These are phyloP conservation scores for Cepphus grylle DNA, from an alignment of 2,113 vertebrate species.

Conservation along the genomic window DNA sequence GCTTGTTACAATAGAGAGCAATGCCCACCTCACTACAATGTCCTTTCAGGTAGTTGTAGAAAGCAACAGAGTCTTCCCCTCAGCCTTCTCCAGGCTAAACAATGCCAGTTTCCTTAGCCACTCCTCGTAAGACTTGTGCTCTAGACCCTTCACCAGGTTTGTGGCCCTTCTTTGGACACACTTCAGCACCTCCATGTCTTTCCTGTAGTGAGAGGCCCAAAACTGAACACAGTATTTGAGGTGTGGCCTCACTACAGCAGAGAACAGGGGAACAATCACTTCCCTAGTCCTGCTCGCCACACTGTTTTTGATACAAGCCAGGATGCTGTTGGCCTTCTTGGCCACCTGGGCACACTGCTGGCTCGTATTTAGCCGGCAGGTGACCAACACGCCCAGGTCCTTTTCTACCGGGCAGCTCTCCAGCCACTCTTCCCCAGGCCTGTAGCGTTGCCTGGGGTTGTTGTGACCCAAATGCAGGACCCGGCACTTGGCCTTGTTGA, in stretches of 20 bases:
- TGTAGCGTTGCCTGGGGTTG: neutral
- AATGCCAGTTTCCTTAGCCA: too few species aligned
- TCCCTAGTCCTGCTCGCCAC: neutral
- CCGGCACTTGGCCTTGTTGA: neutral
- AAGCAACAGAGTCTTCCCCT: too few species aligned
- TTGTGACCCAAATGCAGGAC: neutral
- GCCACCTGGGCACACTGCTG: neutral
- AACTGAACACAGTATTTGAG: neutral
- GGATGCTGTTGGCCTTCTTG: neutral
- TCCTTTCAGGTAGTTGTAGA: too few species aligned
- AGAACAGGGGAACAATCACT: neutral
- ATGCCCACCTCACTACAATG: too few species aligned
- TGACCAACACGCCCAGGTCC: neutral
- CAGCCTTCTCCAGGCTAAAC: too few species aligned
- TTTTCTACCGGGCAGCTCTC: neutral
- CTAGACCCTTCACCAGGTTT: too few species aligned
- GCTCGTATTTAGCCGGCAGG: neutral
- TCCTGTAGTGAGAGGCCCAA: neutral
- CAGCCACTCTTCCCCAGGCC: neutral
- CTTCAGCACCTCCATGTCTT: too few species aligned
- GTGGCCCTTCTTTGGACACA: too few species aligned
- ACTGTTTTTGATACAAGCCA: neutral
- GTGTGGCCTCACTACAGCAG: neutral
- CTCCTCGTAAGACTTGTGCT: too few species aligned
- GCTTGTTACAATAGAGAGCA: too few species aligned